Base-by-base conservation (phyloP, 2,797 vertebrate species). In the Menidia menidia region DNA sequence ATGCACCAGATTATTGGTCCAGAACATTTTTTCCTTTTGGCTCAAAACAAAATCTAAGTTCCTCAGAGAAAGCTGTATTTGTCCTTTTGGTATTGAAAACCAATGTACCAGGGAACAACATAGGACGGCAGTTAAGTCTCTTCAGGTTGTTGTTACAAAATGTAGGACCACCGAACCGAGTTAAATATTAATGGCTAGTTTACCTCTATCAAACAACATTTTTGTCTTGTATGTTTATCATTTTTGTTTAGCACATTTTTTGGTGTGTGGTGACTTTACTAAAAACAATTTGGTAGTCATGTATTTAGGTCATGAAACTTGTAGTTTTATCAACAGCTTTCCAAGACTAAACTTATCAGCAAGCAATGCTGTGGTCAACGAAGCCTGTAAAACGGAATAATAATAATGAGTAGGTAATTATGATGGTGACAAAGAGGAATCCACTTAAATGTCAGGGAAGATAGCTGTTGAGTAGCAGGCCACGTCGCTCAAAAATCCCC, bases 381-480 rank as follows among this genome's bases (percentile, higher is more conserved):
- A 73, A 72, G 44, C 61, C 44, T 72, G 35, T n/a, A 30, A 66
- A 74, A 52, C 10, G 5, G 1, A 18, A 69, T n/a, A 50, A 68
- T 43, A 47, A 59, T 4, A 41, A 62, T 12, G 12, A 61, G 41
- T 43, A 73, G 80, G 82, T 84, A 64, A 82, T 75, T 43, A 65
- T 33, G 63, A 61, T 45, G 58, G 66, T 68, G 73, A 65, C 56
- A 61, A 45, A 56, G 4, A 45, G 42, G 45, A 64, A 50, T 7
- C 31, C n/a, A 61, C 44, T 66, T 4, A 60, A 18, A 62, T 53
- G 76, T 42, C 44, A 5, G 63, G 63, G 35, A 62, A 64, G 58
- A 55, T 35, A 2, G 47, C 35, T 63, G 32, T 8, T 15, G 50
- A 59, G 53, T n/a, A 52, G 61, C 0, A 12, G 16, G 58, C 62